phyloP scores from a whole-genome alignment of 2,113 vertebrate genomes.

The Archocentrus centrarchus region DNA sequence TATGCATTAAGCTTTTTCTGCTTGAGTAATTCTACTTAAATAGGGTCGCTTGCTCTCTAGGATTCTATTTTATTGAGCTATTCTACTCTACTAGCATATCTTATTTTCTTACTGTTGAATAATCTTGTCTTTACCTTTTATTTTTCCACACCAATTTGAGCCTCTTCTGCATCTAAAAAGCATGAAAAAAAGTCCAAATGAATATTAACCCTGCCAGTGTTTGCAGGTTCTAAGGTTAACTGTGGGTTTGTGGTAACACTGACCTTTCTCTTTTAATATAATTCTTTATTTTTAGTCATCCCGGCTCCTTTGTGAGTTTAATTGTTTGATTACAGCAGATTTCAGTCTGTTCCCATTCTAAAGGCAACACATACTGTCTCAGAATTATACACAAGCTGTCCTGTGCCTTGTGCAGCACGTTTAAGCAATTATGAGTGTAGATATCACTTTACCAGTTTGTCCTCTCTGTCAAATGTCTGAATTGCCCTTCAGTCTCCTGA shows the following conservation, averaged over 20 bases:
- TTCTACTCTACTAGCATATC: background rate
- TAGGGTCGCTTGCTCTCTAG: too few relatives aligned
- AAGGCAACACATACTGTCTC: background rate
- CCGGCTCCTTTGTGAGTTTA: slow-evolving; percentile 47
- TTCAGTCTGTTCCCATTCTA: slow-evolving; percentile 13
- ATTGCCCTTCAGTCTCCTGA: background rate
- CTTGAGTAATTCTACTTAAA: background rate
- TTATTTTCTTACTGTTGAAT: background rate
- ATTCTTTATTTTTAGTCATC: slow-evolving; percentile 42
- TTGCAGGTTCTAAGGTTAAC: slow-evolving; percentile 23
- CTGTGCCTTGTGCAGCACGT: background rate
- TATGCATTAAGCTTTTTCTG: background rate
- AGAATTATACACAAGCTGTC: background rate
- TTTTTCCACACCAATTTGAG: background rate
- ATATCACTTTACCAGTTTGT: background rate
- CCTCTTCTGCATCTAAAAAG: background rate
- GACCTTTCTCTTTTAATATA: slow-evolving; percentile 46
- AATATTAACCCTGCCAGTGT: background rate
- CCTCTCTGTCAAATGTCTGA: background rate
- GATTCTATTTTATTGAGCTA: background rate
- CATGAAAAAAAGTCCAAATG: background rate
- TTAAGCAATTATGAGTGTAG: background rate
- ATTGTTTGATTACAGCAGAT: slow-evolving; percentile 58
- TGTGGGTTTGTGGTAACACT: slow-evolving; percentile 13
- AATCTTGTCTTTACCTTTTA: background rate